These are phyloP conservation scores for Adoxophyes honmai DNA, from an alignment of 1,140 invertebrate genomes.

Conservation along the genomic window DNA sequence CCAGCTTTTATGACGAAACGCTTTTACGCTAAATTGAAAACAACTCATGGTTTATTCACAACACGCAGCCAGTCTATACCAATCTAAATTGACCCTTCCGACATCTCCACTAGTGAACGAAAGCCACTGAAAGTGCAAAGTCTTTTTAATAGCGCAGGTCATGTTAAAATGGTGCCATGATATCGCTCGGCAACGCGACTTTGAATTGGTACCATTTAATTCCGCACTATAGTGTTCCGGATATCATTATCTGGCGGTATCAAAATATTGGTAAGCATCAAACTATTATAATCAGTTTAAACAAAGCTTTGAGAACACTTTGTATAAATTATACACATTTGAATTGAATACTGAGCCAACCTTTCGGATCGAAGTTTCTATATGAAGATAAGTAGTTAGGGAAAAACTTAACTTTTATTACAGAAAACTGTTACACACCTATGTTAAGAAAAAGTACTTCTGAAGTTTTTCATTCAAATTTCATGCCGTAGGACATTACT, in stretches of 20 bases:
- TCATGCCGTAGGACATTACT: too few relatives aligned
- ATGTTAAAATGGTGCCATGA: slow-evolving; percentile 25
- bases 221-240: slow-evolving; percentile 37
- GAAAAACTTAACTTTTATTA: too few relatives aligned
- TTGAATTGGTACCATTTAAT: slow-evolving; percentile 32
- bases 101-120: slow-evolving; percentile 23
- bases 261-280: not conserved
- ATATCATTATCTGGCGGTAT: slow-evolving; percentile 35
- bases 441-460: too few relatives aligned
- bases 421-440: too few relatives aligned
- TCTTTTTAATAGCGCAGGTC: slow-evolving; percentile 26
- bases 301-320: too few relatives aligned
- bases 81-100: slow-evolving; percentile 41
- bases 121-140: slow-evolving; percentile 11
- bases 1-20: slow-evolving; percentile 63
- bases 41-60: slow-evolving; percentile 73
- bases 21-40: slow-evolving; percentile 73
- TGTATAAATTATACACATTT: too few relatives aligned
- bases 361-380: too few relatives aligned
- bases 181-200: slow-evolving; percentile 26
- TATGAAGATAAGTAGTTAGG: too few relatives aligned
- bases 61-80: slow-evolving; percentile 39
- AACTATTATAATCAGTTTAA: not conserved
- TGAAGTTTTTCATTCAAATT: too few relatives aligned
- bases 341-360: too few relatives aligned